A percentile compares a stretch with the other conserved stretches of the same genome.
phyloP scores from a whole-genome alignment of 2,797 vertebrate species.

The Cygnus olor region DNA sequence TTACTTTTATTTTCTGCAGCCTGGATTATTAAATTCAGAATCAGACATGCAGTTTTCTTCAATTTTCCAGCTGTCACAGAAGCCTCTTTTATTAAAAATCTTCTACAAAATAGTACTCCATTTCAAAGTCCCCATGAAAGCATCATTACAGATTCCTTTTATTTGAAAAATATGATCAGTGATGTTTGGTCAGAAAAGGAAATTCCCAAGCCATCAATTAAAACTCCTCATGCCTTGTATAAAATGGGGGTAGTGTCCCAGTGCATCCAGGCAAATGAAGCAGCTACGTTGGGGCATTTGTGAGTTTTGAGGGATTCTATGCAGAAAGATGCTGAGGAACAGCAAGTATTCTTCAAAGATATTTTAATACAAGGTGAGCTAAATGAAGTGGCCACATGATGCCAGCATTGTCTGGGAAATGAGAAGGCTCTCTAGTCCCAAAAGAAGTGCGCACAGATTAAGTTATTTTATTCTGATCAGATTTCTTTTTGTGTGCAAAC shows the following conservation, averaged over 20 bases:
- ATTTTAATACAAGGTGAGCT: background rate
- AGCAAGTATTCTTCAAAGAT: background rate
- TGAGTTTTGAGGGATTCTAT: background rate
- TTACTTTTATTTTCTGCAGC: background rate
- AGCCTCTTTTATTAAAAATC: background rate
- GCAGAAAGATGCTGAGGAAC: background rate
- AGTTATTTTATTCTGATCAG: background rate
- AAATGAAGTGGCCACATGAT: slow-evolving; percentile 55
- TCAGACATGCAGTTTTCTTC: background rate
- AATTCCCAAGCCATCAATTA: background rate
- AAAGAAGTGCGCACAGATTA: background rate
- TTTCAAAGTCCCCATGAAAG: background rate
- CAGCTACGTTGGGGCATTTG: background rate
- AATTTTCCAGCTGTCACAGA: background rate
- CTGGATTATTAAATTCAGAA: background rate
- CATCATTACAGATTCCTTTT: background rate
- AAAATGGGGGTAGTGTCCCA: background rate
- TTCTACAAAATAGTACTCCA: background rate
- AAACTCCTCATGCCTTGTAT: background rate
- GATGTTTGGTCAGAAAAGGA: background rate
- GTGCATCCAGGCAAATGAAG: background rate
- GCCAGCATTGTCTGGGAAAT: slow-evolving; percentile 58
- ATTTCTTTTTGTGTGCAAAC: background rate
- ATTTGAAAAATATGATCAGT: background rate
- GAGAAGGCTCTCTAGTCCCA: background rate